These are phyloP conservation scores for Carterocephalus palaemon DNA, from an alignment of 2,888 invertebrate species.

Conservation along the genomic window DNA sequence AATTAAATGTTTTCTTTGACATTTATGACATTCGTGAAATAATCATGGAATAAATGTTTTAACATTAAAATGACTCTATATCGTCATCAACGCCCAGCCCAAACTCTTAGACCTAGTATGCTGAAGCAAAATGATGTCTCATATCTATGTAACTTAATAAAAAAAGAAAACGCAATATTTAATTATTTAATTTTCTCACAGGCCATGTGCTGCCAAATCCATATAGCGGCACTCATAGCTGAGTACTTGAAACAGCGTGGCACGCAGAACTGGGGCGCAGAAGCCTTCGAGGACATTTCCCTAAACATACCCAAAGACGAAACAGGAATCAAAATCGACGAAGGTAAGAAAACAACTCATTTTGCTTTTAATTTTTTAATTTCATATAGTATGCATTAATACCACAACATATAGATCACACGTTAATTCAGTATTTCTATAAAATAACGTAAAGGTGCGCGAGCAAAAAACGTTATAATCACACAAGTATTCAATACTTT, in stretches of 20 bases:
- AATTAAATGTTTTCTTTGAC: too few species aligned
- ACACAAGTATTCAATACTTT: slow-evolving; percentile 3
- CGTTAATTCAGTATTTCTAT: slow-evolving; percentile 21
- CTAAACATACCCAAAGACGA: slow-evolving; percentile 93
- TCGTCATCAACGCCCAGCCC: too few species aligned
- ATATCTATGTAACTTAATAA: too few species aligned
- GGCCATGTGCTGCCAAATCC: slow-evolving; percentile 96
- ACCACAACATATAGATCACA: slow-evolving; percentile 43
- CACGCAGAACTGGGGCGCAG: slow-evolving; percentile 90
- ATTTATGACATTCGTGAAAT: too few species aligned
- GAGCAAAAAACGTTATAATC: slow-evolving; percentile 1
- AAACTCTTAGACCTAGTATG: too few species aligned
- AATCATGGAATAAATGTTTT: too few species aligned
- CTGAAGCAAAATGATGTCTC: too few species aligned
- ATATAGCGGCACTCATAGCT: slow-evolving; percentile 96
- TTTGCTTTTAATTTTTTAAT: slow-evolving; percentile 39
- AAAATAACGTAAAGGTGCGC: slow-evolving; percentile 9
- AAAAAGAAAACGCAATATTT: too few species aligned
- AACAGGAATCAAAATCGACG: slow-evolving; percentile 89
- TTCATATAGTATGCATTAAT: slow-evolving; percentile 35
- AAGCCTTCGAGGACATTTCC: slow-evolving; percentile 89
- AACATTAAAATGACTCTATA: too few species aligned
- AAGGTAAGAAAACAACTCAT: slow-evolving; percentile 74
- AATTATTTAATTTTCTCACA: slow-evolving; percentile 47
- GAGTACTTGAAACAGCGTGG: slow-evolving; percentile 91